Evolutionary conservation across 1,140 invertebrate species (phyloP).

Genomic region (Arion vulgaris): DNA sequence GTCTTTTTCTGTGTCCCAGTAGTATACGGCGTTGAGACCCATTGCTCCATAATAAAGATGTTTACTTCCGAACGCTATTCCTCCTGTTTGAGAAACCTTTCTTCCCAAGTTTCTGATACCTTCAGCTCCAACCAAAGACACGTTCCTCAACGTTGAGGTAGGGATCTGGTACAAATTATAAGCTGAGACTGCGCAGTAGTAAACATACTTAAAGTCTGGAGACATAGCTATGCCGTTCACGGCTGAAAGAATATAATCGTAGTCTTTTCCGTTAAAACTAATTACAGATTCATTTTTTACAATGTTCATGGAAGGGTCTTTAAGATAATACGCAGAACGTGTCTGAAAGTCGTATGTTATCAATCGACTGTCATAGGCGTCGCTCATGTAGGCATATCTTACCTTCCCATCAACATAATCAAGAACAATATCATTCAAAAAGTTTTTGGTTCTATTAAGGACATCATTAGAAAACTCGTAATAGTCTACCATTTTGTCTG

Average conservation of each 20-base stretch:
- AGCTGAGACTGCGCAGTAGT: slow-evolving; percentile 40
- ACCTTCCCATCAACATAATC: slow-evolving; percentile 44
- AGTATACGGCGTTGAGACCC: slow-evolving; percentile 42
- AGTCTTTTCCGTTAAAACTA: background rate
- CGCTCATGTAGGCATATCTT: slow-evolving; percentile 56
- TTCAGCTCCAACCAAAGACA: background rate
- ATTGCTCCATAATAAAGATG: slow-evolving; percentile 46
- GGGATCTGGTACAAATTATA: slow-evolving; percentile 41
- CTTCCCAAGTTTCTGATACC: slow-evolving; percentile 34
- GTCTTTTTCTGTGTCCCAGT: slow-evolving; percentile 5
- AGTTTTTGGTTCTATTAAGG: slow-evolving; percentile 43
- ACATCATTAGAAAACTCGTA: slow-evolving; percentile 49
- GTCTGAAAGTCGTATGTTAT: slow-evolving; percentile 51
- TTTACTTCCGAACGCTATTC: slow-evolving; percentile 44
- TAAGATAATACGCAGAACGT: slow-evolving; percentile 42
- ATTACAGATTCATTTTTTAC: slow-evolving; percentile 34
- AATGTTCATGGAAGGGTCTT: slow-evolving; percentile 48
- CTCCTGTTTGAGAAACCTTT: slow-evolving; percentile 44
- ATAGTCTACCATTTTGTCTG: slow-evolving; percentile 35
- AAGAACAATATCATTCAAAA: slow-evolving; percentile 59
- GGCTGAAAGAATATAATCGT: background rate
- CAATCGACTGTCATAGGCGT: slow-evolving; percentile 48
- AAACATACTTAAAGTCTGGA: slow-evolving; percentile 37
- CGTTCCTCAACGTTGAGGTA: background rate
- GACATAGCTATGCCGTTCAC: slow-evolving; percentile 48